Percentiles rank a stretch among this genome's conserved stretches.
These are phyloP conservation scores for Euphysa ruthae DNA, from an alignment of 30 jellyfish, hydroid and myxozoan species.

Conservation along the genomic window DNA sequence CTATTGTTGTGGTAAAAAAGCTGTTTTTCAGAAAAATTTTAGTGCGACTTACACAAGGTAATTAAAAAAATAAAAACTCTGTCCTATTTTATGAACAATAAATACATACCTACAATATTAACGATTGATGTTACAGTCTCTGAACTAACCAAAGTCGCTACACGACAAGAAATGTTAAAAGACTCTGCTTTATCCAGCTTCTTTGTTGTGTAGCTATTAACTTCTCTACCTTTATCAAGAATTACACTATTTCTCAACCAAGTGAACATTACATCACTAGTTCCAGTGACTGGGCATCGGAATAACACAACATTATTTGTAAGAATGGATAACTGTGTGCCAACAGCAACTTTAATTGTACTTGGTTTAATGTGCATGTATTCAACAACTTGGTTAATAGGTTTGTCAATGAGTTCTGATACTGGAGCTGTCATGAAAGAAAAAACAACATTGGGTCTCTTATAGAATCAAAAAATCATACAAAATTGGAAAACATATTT, in stretches of 20 bases:
- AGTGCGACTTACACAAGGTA: too few species aligned
- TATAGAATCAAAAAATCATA: too few species aligned
- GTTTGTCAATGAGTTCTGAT: conserved; percentile 4
- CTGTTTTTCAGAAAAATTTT: too few species aligned
- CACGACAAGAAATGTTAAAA: conserved; percentile 15
- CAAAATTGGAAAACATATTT: too few species aligned
- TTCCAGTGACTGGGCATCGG: conserved; percentile 13
- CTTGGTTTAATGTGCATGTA: not conserved
- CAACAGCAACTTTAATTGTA: not conserved
- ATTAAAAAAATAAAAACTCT: too few species aligned
- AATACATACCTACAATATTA: not conserved
- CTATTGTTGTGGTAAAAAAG: too few species aligned
- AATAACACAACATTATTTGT: not conserved
- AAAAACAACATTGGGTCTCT: too few species aligned
- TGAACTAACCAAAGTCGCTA: conserved; percentile 1
- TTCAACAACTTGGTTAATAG: not conserved
- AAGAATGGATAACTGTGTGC: not conserved
- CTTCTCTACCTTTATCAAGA: not conserved
- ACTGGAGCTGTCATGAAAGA: not conserved
- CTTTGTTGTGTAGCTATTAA: not conserved
- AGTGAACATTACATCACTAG: not conserved
- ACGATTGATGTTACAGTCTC: not conserved
- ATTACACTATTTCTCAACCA: conserved; percentile 7
- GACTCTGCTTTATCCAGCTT: not conserved
- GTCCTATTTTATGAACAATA: too few species aligned